A percentile compares a stretch with the other conserved stretches of the same genome.
Conservation (phyloP, 2,113 vertebrate species). For the Paramormyrops kingsleyae region DNA sequence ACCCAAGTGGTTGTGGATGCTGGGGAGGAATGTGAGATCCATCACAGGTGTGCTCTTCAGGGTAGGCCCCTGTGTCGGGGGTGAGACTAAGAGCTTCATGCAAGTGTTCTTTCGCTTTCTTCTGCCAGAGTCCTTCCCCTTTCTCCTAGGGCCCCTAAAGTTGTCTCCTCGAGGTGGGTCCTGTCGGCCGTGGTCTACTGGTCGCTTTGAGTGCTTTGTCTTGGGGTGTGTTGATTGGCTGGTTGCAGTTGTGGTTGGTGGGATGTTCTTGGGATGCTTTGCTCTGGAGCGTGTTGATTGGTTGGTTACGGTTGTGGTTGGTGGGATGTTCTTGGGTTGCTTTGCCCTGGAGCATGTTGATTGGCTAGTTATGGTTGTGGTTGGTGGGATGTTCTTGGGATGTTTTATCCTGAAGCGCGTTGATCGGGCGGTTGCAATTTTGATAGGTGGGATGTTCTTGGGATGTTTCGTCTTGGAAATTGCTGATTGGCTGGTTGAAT, state of each 20-base stretch:
- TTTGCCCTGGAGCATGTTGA: not conserved
- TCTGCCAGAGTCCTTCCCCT: not conserved
- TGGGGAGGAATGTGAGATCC: not conserved
- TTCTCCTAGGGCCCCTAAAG: not conserved
- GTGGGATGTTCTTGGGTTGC: not conserved
- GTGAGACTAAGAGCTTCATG: not conserved
- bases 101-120: not conserved
- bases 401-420: not conserved
- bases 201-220: not conserved
- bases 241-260: not conserved
- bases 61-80: not conserved
- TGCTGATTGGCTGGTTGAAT: not conserved
- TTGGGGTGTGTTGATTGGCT: not conserved
- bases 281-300: not conserved
- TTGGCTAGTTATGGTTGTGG: not conserved
- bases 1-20: not conserved
- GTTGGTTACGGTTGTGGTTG: not conserved
- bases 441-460: not conserved
- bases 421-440: not conserved
- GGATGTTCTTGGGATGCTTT: not conserved
- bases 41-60: not conserved
- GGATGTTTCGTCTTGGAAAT: too few species aligned
- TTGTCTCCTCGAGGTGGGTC: not conserved
- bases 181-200: not conserved
- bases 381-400: not conserved